Conservation (phyloP, 2,888 invertebrate species). For the Amiota communis region DNA sequence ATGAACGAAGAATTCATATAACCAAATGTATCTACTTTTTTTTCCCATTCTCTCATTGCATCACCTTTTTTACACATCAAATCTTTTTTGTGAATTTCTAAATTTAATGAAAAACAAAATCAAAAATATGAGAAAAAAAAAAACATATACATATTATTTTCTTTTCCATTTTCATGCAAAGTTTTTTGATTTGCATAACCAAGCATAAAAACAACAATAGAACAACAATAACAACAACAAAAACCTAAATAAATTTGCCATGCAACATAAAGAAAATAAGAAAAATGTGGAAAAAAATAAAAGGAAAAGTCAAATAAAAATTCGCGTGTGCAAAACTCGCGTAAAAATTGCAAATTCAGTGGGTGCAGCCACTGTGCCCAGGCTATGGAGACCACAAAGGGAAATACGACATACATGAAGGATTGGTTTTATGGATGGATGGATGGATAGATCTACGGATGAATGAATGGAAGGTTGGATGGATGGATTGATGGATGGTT, state of each 20-base stretch:
- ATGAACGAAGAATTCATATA: no score
- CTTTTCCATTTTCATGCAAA: neutral
- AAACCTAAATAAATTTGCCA: neutral
- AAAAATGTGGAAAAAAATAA: neutral
- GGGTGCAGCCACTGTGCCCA: neutral
- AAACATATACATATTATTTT: neutral
- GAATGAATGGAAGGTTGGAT: neutral
- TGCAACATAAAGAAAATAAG: conserved; percentile 1
- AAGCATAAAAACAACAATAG: neutral
- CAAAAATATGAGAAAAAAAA: no score
- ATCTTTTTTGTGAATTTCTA: neutral
- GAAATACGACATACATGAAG: neutral
- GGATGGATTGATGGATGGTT: conserved; percentile 1
- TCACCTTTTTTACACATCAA: no score
- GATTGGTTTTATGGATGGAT: neutral
- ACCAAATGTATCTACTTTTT: no score
- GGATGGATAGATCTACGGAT: neutral
- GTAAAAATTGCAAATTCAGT: conserved; percentile 14
- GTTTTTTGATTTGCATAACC: conserved; percentile 13
- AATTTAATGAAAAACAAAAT: neutral
- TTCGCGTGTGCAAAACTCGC: neutral
- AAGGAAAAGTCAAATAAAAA: neutral
- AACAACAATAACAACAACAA: neutral
- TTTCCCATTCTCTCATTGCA: no score
- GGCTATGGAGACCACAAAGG: neutral